Evolutionary conservation across 2,797 vertebrate species (phyloP).

Genomic region (Channallabes apus): DNA sequence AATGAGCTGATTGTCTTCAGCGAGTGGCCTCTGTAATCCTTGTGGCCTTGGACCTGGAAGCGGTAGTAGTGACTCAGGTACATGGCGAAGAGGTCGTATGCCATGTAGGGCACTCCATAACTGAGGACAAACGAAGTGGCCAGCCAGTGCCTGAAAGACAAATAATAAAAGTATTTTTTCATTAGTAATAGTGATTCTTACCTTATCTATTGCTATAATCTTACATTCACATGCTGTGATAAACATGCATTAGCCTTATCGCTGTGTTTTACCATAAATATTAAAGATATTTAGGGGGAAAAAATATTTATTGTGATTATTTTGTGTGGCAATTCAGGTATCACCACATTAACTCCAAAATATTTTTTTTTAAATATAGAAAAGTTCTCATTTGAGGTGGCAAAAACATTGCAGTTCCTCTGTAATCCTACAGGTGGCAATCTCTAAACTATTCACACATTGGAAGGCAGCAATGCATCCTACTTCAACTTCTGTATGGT

Average conservation of each 20-base stretch:
- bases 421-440: no score
- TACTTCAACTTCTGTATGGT: no score
- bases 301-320: no score
- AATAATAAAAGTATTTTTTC: not conserved
- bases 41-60: constrained; percentile 75
- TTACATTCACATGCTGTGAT: not conserved
- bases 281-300: no score
- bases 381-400: no score
- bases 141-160: constrained; percentile 86
- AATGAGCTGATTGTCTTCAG: constrained; percentile 80
- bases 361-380: no score
- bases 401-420: no score
- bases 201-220: not conserved
- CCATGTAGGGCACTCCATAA: constrained; percentile 93
- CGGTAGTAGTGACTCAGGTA: constrained; percentile 94
- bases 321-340: no score
- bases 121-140: constrained; percentile 86
- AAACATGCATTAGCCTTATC: not conserved
- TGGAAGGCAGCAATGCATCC: no score
- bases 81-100: constrained; percentile 93
- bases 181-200: not conserved
- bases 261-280: not conserved
- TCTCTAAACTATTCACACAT: no score
- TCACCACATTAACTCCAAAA: no score
- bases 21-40: constrained; percentile 77